Conservation (phyloP, 2,888 invertebrate genomes). For the Griposia aprilina region DNA sequence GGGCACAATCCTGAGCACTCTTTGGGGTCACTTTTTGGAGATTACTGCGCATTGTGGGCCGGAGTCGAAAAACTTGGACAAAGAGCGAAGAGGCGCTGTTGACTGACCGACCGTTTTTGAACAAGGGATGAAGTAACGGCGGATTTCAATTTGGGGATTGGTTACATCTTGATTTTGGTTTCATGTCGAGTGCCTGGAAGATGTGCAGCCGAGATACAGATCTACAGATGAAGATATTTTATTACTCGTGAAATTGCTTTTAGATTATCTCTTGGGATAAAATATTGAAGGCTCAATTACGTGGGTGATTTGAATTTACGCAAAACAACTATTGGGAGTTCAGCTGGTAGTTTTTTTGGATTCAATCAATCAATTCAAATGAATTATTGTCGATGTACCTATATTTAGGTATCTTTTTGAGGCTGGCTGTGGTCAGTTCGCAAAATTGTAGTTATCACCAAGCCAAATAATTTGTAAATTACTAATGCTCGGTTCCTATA, state of each 20-base stretch:
- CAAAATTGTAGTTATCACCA: neutral
- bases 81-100: conserved; percentile 82
- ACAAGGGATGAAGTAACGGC: conserved; percentile 74
- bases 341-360: conserved; percentile 32
- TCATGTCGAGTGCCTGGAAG: conserved; percentile 67
- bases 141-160: conserved; percentile 77
- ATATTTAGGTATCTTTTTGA: no score
- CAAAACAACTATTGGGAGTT: conserved; percentile 6
- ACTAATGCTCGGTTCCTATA: no score
- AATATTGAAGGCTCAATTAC: conserved; percentile 62
- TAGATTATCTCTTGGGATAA: conserved; percentile 33
- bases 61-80: conserved; percentile 85
- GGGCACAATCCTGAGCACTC: conserved; percentile 80
- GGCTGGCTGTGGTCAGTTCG: neutral
- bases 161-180: conserved; percentile 73
- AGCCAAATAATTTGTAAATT: neutral
- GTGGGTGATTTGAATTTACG: conserved; percentile 42
- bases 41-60: conserved; percentile 85
- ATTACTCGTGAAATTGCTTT: conserved; percentile 83
- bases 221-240: conserved; percentile 68
- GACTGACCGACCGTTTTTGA: conserved; percentile 85
- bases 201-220: conserved; percentile 74
- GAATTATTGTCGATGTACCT: no score
- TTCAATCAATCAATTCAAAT: neutral
- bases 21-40: conserved; percentile 91